Conservation (phyloP, 2,113 vertebrate species). For the Micronycteris hirsuta region DNA sequence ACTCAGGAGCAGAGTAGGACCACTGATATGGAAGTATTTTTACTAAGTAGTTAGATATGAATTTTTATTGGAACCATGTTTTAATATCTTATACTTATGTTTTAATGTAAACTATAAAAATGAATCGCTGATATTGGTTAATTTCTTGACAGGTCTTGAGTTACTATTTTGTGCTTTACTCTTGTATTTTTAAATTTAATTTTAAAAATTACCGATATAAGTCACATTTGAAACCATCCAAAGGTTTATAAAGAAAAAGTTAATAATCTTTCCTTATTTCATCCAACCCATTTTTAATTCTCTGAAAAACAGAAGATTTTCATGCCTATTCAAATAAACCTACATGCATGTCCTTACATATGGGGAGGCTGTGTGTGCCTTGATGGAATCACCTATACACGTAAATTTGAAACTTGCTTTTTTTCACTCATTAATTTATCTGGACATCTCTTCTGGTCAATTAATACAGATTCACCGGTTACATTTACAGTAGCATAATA, state of each 20-base stretch:
- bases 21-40: background rate
- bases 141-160: background rate
- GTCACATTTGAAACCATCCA: background rate
- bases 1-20: background rate
- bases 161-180: background rate
- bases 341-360: background rate
- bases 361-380: background rate
- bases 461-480: background rate
- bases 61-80: background rate
- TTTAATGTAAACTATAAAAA: slow-evolving; percentile 3
- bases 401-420: background rate
- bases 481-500: background rate
- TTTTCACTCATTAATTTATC: background rate
- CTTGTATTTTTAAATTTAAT: background rate
- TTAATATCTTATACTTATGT: background rate
- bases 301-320: background rate
- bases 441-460: background rate
- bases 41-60: background rate
- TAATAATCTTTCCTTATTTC: background rate
- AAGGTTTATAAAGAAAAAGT: background rate
- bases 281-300: background rate
- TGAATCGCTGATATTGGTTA: background rate
- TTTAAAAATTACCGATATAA: background rate
- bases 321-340: background rate
- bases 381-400: background rate